Base-by-base conservation (phyloP, 1,140 invertebrate genomes). In the Cepaea nemoralis region DNA sequence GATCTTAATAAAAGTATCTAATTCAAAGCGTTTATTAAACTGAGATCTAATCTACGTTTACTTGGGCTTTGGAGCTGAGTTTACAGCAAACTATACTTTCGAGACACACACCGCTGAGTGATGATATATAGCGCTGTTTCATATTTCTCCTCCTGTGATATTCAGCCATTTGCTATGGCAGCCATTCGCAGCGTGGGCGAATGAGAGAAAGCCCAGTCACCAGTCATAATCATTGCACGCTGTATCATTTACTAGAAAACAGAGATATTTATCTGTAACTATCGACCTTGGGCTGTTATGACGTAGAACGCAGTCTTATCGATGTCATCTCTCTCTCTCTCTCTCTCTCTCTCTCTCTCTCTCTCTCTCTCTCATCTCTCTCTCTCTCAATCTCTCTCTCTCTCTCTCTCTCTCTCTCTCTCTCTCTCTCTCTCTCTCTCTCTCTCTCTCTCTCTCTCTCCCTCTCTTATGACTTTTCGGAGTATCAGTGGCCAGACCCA, bases 261-360 rank as follows among this genome's bases (percentile, higher is more conserved):
- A 37, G n/a, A 39, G 75, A 77, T 77, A 8, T 55, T 37, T 77
- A 77, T 77, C 75, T 12, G 3, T 42, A 8, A 31, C 12, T 77
- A 77, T 77, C 55, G 50, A 77, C 33, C 75, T 14, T 1, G 16
- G 33, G 33, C 2, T 39, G 50, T 33, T 63, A 35, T 77, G 75
- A 77, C 75, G 75, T 77, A 14, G 75, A 39, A 37, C 50, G 55
- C 27, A 50, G 75, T 31, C 48, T 63, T 77, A 77, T 77, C 75
- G 5, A 63, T 55, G 48, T 77, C 75, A 77, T 77, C 75, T 77
- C 6, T 50, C n/a, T 31, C n/a, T 63, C 59, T 14, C 59, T 63
- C 27, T 31, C 8, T 63, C n/a, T 63, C 3, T 55, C 50, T 55
- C 50, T 55, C 50, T 48, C 50, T 22, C 50, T 55, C 50, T 55